phyloP scores from a whole-genome alignment of 23 tunicate species.

The Oikopleura vanhoeffeni region DNA sequence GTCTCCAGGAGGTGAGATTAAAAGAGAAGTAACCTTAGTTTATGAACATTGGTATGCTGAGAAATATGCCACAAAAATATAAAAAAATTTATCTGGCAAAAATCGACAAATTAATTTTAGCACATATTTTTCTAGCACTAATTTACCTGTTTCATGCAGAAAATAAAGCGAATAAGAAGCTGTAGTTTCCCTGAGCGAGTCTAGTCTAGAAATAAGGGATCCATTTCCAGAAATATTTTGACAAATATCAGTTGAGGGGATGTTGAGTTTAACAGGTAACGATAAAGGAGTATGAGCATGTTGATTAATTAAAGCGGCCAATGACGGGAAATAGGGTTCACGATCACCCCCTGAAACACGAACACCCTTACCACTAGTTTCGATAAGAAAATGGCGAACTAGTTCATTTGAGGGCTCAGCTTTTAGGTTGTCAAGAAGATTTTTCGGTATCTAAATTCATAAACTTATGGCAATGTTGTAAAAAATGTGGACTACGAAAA shows the following conservation, averaged over 20 bases:
- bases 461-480: too few species aligned
- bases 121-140: too few species aligned
- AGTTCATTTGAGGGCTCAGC: background rate
- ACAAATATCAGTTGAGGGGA: background rate
- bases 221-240: background rate
- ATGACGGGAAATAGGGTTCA: slow-evolving; percentile 1
- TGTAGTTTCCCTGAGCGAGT: background rate
- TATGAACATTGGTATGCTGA: too few species aligned
- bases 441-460: background rate
- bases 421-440: background rate
- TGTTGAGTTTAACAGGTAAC: slow-evolving; percentile 11
- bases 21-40: too few species aligned
- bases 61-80: too few species aligned
- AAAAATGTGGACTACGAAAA: too few species aligned
- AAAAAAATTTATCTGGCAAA: too few species aligned
- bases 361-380: background rate
- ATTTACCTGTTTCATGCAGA: slow-evolving; percentile 10
- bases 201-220: background rate
- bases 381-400: background rate
- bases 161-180: background rate
- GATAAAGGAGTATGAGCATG: slow-evolving; percentile 12
- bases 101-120: too few species aligned
- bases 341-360: background rate
- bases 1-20: too few species aligned
- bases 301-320: slow-evolving; percentile 7